A percentile compares a stretch with the other conserved stretches of the same genome.
Conservation (phyloP, 2,113 vertebrate genomes). For the Plestiodon gilberti region DNA sequence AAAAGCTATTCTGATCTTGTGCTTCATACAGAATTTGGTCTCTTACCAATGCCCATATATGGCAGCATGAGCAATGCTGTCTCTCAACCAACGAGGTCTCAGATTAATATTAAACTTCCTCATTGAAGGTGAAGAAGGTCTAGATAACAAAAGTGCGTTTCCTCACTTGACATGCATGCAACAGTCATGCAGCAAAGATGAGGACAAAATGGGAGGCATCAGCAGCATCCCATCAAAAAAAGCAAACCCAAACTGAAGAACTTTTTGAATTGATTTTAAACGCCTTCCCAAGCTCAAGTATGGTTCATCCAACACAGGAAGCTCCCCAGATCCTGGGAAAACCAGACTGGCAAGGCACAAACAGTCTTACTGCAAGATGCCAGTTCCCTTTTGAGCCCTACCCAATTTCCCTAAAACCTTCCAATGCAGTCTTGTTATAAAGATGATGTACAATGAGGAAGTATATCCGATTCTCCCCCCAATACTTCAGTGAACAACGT, state of each 20-base stretch:
- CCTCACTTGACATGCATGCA: neutral
- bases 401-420: neutral
- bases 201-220: neutral
- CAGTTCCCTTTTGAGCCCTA: neutral
- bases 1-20: neutral
- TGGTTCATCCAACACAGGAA: neutral
- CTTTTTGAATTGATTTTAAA: neutral
- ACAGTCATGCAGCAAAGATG: neutral
- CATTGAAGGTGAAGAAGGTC: constrained; percentile 6
- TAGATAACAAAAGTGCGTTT: constrained; percentile 17
- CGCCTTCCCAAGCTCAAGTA: neutral
- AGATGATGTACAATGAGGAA: fast-evolving
- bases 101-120: neutral
- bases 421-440: neutral
- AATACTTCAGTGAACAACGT: neutral
- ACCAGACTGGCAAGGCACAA: neutral
- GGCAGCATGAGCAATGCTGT: constrained; percentile 5
- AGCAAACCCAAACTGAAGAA: constrained; percentile 18
- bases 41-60: neutral
- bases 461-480: fast-evolving
- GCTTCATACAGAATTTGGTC: neutral
- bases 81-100: constrained; percentile 12
- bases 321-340: neutral
- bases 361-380: neutral
- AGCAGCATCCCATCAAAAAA: neutral